Evolutionary conservation across 2,797 vertebrate species (phyloP).

Genomic region (Danio choprae): DNA sequence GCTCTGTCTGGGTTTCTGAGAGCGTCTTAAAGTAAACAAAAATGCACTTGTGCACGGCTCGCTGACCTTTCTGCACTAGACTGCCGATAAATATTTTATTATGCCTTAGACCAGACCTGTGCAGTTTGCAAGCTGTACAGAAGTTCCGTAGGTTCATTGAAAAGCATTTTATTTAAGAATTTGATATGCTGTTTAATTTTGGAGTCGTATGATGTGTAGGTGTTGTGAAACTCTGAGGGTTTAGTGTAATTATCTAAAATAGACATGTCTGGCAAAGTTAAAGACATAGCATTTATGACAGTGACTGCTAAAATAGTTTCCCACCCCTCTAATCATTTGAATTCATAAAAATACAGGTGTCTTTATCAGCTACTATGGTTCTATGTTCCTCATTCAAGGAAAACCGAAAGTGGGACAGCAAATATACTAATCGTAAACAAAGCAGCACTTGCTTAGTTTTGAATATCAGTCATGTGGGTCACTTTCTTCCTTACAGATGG

Average conservation of each 20-base stretch:
- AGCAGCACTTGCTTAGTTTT: too few relatives aligned
- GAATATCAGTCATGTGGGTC: too few relatives aligned
- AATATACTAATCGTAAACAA: too few relatives aligned
- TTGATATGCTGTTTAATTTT: constrained; percentile 3
- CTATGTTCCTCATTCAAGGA: too few relatives aligned
- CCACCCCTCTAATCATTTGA: too few relatives aligned
- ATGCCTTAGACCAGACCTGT: constrained; percentile 18
- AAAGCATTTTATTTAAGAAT: background rate
- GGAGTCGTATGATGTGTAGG: background rate
- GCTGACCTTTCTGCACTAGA: constrained; percentile 4
- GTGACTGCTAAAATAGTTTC: background rate
- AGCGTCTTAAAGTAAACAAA: constrained; percentile 5
- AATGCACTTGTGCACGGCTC: background rate
- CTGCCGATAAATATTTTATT: constrained; percentile 24
- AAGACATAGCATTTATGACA: background rate
- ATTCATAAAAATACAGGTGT: too few relatives aligned
- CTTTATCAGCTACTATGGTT: too few relatives aligned
- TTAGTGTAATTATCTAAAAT: constrained; percentile 13
- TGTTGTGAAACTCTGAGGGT: constrained; percentile 1
- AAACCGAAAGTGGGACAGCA: too few relatives aligned
- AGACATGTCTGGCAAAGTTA: constrained; percentile 2
- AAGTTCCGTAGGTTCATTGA: background rate
- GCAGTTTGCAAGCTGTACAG: background rate
- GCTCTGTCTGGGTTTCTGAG: background rate
- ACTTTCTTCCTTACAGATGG: too few relatives aligned